Base-by-base conservation (phyloP, 2,888 invertebrate genomes). In the Drosophila recens region DNA sequence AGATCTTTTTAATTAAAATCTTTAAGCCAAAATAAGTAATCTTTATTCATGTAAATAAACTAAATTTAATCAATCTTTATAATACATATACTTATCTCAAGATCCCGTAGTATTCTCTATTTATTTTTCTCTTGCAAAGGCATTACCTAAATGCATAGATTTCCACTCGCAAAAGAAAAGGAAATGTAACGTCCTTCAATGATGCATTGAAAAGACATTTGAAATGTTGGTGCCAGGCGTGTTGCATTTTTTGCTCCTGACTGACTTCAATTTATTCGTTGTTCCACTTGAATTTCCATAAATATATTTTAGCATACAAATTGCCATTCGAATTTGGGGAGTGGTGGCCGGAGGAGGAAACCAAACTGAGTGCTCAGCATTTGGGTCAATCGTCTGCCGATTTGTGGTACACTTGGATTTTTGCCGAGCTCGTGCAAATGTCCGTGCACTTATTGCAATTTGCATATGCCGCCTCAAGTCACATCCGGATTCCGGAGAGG, bases 341-440 rank as follows among this genome's bases (percentile, higher is more conserved):
- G 36, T 40, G 34, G 8, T 45, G 48, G 58, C 8, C 52, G 57
- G 11, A 10, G 34, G 17, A 9, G 51, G 15, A 17, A 17, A 17
- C 34, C 11, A 10, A 3, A 20, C 30, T 65, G 73, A 43, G 59
- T 23, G 45, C 46, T 61, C 20, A 20, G 51, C 79, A 87, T 89
- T 74, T 87, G 69, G 86, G 86, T 89, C 86, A 87, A 79, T 84
- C 73, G 77, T 75, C 74, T 78, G 72, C 62, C 78, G 81, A 75
- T 80, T 76, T 69, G 63, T 66, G 59, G 62, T 59, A 64, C 53
- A 54, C 57, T 63, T 40, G 54, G 30, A 59, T 71, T 67, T 64
- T 70, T 52, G 57, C 56, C 66, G 68, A 76, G 68, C 61, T 66
- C 73, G 74, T 72, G 68, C 69, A 82, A 86, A 77, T 67, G 72